Base-by-base conservation (phyloP, 2,888 invertebrate genomes). In the Apomyelois bistriatella region DNA sequence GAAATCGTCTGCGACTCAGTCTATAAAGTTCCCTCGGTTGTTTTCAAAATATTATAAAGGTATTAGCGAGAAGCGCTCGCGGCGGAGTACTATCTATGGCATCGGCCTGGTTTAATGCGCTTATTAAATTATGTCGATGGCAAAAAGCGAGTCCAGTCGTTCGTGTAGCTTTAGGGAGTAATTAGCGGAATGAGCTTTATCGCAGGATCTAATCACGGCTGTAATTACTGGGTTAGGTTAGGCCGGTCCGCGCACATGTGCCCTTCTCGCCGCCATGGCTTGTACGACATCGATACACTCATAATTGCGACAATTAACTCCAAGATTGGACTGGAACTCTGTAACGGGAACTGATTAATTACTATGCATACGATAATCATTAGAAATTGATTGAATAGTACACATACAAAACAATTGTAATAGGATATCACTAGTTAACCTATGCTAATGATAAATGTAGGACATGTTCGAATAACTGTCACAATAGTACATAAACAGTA, bases 141-240 rank as follows among this genome's bases (percentile, higher is more conserved):
- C 85, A 86, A 89, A 87, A 89, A 83, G 78, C 70, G 74, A 75
- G 74, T 66, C 68, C 65, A 66, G 71, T 67, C 66, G 73, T 72
- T 75, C 78, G 74, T 86, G 85, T 90, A 79, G 90, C 90, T 90
- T 86, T 84, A 89, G 90, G 90, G 89, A 90, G 89, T 89, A 90
- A 89, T 90, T 90, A 90, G 85, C 79, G 68, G 82, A 86, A 85
- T 85, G 83, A 81, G 79, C 74, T 78, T 85, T 86, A 88, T 89
- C 85, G 75, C 66, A 62, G 71, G 76, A 82, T 88, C 82, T 85
- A 85, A 90, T 89, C 90, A 84, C 79, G 71, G 77, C 70, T 76
- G 73, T 89, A 89, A 89, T 89, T 88, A 86, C 82, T 84, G 83
- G 80, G 72, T 80, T 72, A 73, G 75, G 73, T 73, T 68, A 65